Percentiles rank a stretch among this genome's conserved stretches.
Evolutionary conservation across 2,113 vertebrate species (phyloP).

Genomic region (Upupa epops): DNA sequence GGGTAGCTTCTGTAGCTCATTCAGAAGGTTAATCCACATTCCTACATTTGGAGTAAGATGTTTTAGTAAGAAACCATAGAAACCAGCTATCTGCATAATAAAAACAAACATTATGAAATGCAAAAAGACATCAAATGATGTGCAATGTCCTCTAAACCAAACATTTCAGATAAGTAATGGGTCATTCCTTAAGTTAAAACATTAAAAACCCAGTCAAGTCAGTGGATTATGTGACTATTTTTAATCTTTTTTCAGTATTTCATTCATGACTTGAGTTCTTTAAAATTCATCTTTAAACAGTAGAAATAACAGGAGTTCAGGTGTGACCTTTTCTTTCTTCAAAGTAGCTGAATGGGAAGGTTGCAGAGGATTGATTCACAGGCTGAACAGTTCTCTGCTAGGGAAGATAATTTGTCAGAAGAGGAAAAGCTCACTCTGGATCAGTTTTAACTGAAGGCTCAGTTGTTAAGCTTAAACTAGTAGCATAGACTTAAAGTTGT

Average conservation of each 20-base stretch:
- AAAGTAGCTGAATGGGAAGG: not conserved
- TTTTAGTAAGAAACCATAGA: not conserved
- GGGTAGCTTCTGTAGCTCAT: not conserved
- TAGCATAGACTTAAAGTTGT: not conserved
- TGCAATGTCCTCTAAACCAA: not conserved
- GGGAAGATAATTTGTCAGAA: not conserved
- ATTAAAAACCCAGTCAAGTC: not conserved
- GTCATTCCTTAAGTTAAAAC: not conserved
- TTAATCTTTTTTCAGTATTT: not conserved
- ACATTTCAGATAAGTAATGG: not conserved
- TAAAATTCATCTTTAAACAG: not conserved
- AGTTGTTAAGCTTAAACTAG: not conserved
- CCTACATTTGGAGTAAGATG: not conserved
- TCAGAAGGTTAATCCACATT: not conserved
- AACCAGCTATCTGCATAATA: not conserved
- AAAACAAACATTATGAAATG: not conserved
- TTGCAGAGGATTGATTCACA: not conserved
- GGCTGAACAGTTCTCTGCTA: not conserved
- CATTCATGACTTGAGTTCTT: not conserved
- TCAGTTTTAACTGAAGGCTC: not conserved
- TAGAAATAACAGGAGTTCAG: not conserved
- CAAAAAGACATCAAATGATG: not conserved
- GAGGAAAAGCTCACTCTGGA: not conserved
- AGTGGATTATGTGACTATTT: not conserved
- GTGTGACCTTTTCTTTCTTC: not conserved